These are phyloP conservation scores for Myopa tessellatipennis DNA, from an alignment of 2,888 invertebrate species.

Conservation along the genomic window DNA sequence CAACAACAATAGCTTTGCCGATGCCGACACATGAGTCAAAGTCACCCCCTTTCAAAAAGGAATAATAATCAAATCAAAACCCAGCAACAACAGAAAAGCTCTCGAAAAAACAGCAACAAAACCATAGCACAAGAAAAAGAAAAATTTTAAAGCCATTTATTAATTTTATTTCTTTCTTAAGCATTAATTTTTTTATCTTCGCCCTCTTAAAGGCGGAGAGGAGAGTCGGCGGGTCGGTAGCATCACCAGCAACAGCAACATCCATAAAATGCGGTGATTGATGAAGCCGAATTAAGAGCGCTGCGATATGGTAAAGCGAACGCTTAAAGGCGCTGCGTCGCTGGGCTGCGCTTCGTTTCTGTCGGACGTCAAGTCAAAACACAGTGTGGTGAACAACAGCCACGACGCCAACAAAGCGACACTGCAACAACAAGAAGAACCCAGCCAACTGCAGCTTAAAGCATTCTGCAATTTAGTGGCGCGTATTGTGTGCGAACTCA, in stretches of 20 bases:
- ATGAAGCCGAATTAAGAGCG: slow-evolving; percentile 55
- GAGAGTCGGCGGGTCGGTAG: slow-evolving; percentile 31
- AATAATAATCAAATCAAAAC: slow-evolving; percentile 37
- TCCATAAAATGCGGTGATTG: slow-evolving; percentile 54
- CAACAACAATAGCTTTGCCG: slow-evolving; percentile 9
- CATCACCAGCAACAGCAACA: slow-evolving; percentile 41
- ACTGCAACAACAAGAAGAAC: slow-evolving; percentile 35
- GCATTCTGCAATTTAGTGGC: slow-evolving; percentile 51
- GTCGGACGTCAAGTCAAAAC: slow-evolving; percentile 26
- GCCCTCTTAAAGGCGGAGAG: slow-evolving; percentile 1
- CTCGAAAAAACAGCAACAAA: slow-evolving; percentile 17
- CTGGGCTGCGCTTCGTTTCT: slow-evolving; percentile 11
- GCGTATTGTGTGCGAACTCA: slow-evolving; percentile 53
- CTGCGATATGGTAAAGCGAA: slow-evolving; percentile 43
- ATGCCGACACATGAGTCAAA: slow-evolving; percentile 38
- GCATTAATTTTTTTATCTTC: slow-evolving; percentile 28
- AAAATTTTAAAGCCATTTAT: slow-evolving; percentile 44
- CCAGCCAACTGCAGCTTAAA: slow-evolving; percentile 41
- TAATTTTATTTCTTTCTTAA: slow-evolving; percentile 44
- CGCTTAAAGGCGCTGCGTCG: neutral
- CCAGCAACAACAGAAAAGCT: slow-evolving; percentile 29
- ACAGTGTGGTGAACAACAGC: slow-evolving; percentile 22
- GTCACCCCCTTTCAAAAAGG: slow-evolving; percentile 28
- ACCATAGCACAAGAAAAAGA: slow-evolving; percentile 31
- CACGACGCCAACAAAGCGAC: slow-evolving; percentile 28